Evolutionary conservation across 2,797 vertebrate genomes (phyloP).

Genomic region (Morus bassanus): DNA sequence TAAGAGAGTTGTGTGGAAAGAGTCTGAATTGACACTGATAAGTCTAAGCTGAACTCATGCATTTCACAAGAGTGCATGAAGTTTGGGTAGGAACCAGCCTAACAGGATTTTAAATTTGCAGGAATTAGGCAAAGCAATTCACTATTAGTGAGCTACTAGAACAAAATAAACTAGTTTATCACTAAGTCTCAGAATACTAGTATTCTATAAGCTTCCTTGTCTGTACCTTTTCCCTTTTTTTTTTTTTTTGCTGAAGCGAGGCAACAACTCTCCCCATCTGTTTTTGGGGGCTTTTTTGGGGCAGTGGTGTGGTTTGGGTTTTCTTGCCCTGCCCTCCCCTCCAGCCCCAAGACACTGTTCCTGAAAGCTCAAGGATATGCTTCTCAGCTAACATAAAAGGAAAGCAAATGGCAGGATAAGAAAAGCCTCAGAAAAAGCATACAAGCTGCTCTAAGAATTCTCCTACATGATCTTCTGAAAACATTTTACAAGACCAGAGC

Average conservation of each 20-base stretch:
- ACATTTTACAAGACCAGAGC: neutral
- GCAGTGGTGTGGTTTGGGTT: neutral
- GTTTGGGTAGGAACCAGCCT: neutral
- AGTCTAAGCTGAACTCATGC: neutral
- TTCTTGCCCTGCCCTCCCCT: no score
- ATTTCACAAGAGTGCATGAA: neutral
- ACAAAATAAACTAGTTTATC: neutral
- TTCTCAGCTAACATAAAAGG: neutral
- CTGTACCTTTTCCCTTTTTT: neutral
- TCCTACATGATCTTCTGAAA: neutral
- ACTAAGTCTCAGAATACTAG: neutral
- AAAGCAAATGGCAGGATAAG: neutral
- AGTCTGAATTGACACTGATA: neutral
- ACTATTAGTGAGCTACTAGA: neutral
- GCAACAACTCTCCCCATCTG: neutral
- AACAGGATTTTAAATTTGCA: neutral
- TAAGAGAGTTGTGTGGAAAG: neutral
- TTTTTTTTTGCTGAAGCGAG: neutral
- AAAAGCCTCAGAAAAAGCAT: neutral
- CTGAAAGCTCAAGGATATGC: neutral
- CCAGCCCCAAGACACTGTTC: neutral
- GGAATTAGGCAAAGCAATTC: neutral
- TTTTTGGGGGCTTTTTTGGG: neutral
- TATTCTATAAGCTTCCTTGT: neutral
- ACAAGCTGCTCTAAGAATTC: neutral